Evolutionary conservation across 2,113 vertebrate genomes (phyloP).

Genomic region (Rhynchopsitta pachyrhyncha): DNA sequence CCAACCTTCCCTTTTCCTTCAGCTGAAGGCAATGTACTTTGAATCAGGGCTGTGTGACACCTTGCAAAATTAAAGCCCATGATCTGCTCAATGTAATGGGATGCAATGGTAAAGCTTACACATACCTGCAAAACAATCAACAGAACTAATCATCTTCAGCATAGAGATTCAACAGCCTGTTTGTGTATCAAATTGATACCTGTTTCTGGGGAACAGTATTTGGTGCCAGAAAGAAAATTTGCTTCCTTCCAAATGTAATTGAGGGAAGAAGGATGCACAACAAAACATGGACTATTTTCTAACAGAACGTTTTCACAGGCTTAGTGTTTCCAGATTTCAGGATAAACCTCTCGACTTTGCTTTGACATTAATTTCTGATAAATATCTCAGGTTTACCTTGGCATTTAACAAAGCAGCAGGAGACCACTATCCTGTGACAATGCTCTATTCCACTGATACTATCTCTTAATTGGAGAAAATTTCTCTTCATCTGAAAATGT

Average conservation of each 20-base stretch:
- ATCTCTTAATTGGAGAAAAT: conserved; percentile 75
- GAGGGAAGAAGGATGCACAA: not conserved
- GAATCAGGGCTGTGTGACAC: not conserved
- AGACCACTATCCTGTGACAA: conserved; percentile 71
- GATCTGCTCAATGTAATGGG: not conserved
- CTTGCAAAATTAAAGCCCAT: not conserved
- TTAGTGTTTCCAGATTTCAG: conserved; percentile 28
- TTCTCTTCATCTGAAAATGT: conserved; percentile 71
- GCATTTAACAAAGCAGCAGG: conserved; percentile 73
- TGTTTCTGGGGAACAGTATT: not conserved
- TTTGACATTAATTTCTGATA: conserved; percentile 76
- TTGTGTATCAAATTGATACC: not conserved
- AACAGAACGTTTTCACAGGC: not conserved
- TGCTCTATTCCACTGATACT: conserved; percentile 67
- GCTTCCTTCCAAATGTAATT: not conserved
- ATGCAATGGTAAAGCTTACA: not conserved
- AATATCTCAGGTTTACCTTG: conserved; percentile 72
- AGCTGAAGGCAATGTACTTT: not conserved
- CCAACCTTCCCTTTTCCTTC: not conserved
- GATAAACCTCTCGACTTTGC: conserved; percentile 70
- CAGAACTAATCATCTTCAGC: not conserved
- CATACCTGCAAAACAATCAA: not conserved
- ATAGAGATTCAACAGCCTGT: not conserved
- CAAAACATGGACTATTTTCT: not conserved
- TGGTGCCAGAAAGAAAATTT: not conserved